These are phyloP conservation scores for Epinephelus moara DNA, from an alignment of 2,113 vertebrate genomes.

Conservation along the genomic window DNA sequence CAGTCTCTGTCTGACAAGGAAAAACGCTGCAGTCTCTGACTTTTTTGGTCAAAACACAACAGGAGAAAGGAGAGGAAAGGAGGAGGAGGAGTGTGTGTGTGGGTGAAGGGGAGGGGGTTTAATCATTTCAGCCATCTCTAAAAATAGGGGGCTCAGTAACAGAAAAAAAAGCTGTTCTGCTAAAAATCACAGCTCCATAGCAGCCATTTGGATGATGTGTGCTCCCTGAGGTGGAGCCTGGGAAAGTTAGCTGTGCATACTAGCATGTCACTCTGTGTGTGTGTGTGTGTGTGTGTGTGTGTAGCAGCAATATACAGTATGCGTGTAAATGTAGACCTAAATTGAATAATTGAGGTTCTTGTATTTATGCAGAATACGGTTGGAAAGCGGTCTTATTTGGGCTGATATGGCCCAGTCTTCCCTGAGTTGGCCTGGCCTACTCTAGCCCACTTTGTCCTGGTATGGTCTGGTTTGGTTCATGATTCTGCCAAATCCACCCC, in stretches of 20 bases:
- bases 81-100: slow-evolving; percentile 5
- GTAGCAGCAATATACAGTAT: slow-evolving; percentile 4
- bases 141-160: slow-evolving; percentile 74
- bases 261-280: slow-evolving; percentile 43
- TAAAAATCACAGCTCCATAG: slow-evolving; percentile 81
- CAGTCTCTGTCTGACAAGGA: slow-evolving; percentile 69
- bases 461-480: slow-evolving; percentile 12
- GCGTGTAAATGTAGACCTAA: slow-evolving; percentile 25
- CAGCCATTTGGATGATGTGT: slow-evolving; percentile 76
- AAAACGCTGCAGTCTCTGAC: slow-evolving; percentile 68
- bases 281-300: slow-evolving; percentile 25
- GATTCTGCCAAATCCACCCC: slow-evolving; percentile 41
- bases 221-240: slow-evolving; percentile 81
- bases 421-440: not conserved
- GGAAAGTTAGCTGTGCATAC: slow-evolving; percentile 73
- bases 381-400: slow-evolving; percentile 18
- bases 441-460: not conserved
- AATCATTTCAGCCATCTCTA: slow-evolving; percentile 77
- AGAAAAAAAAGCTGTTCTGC: slow-evolving; percentile 70
- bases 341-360: slow-evolving; percentile 49
- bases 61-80: slow-evolving; percentile 17
- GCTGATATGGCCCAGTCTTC: slow-evolving; percentile 12
- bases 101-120: slow-evolving; percentile 32
- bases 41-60: slow-evolving; percentile 81
- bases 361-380: slow-evolving; percentile 15